Base-by-base conservation (phyloP, 2,888 invertebrate genomes). In the Lymantria monacha region DNA sequence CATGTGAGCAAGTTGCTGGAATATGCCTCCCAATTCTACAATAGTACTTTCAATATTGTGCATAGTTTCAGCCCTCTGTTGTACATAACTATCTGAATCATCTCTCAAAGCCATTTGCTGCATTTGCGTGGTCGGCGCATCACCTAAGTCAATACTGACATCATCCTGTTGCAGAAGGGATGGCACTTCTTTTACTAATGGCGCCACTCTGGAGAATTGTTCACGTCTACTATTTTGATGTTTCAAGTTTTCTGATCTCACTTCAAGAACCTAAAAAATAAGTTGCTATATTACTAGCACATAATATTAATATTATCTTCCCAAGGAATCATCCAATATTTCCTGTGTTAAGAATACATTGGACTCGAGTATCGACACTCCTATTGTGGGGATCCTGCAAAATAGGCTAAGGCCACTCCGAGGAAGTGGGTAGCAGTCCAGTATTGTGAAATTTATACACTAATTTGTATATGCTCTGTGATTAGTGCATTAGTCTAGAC, bases 11-110 rank as follows among this genome's bases (percentile, higher is more conserved):
- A 98, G 82, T 84, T 99, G 98, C 74, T 97, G 97, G 84, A 99
- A 99, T 77, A 99, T 99, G 10, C 97, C 97, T n/a, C 99, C 99
- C 44, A 99, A 91, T 85, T 99, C 99, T 11, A 99, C 98, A 72
- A 99, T 99, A 13, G 99, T 99, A 46, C 97, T 97, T 87, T 99
- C 99, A 75, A 99, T 99, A 81, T 97, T 98, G 84, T 99, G 98
- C 99, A 99, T 99, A 0, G 99, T 98, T 82, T 98, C 98, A 38
- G 98, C 98, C 70, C 99, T 93, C 73, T 96, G 96, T 74, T 97
- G 96, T 40, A 98, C 93, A 89, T 99, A 99, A 44, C 95, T 93
- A 76, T 98, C 98, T 46, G 96, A 95, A 82, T 97, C 96, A 85
- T 97, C 97, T 73, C 97, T 95, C 70, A 96, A 91, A 43, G 96